Percentiles rank a stretch among this genome's conserved stretches.
Conservation (phyloP, 2,888 invertebrate genomes). For the Epinotia demarniana region DNA sequence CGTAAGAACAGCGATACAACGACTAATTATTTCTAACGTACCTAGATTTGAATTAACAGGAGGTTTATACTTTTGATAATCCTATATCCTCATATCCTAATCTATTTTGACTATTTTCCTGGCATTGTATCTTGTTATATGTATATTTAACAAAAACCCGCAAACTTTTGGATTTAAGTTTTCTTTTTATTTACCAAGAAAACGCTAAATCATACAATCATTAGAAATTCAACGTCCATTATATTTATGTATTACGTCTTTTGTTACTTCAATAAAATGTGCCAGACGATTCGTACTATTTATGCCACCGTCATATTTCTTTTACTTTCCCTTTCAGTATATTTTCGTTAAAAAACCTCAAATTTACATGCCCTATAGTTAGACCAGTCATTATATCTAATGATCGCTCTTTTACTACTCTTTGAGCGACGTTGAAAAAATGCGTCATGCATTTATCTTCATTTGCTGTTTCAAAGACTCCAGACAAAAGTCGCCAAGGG, state of each 20-base stretch:
- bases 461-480: conserved; percentile 39
- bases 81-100: too few species aligned
- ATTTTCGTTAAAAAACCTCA: neutral
- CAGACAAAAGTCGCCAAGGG: conserved; percentile 49
- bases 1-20: too few species aligned
- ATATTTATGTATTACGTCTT: too few species aligned
- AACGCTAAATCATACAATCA: too few species aligned
- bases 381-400: conserved; percentile 26
- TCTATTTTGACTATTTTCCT: too few species aligned
- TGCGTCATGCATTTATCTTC: conserved; percentile 39
- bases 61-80: too few species aligned
- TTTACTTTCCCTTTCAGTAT: neutral
- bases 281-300: neutral
- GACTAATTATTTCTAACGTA: neutral
- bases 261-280: neutral
- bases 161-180: too few species aligned
- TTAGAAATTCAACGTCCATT: too few species aligned
- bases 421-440: conserved; percentile 24
- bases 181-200: too few species aligned
- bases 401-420: conserved; percentile 28
- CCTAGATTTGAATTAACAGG: too few species aligned
- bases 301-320: neutral
- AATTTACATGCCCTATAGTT: conserved; percentile 17
- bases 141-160: too few species aligned
- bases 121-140: too few species aligned